Evolutionary conservation across 2,888 invertebrate genomes (phyloP), one percentile per base, ranked within the genome.

Genomic region (Isoperla grammatica): DNA sequence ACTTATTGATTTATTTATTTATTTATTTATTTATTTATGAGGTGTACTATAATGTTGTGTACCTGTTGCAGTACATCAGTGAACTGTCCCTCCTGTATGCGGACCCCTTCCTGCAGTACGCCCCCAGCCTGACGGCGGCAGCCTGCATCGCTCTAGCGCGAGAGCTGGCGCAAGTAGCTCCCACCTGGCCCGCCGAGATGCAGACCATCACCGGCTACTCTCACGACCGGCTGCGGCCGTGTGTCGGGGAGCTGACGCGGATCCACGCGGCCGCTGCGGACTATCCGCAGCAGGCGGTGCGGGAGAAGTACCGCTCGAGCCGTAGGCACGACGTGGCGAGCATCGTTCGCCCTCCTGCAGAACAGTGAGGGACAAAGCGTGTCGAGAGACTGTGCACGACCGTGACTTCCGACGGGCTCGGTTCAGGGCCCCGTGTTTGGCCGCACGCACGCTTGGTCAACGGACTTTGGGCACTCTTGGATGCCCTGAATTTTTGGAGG

Each of bases 51-150:
- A 29, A n/a, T 8, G 29, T 29, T 6, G 29, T 29, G 29, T 29
- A 29, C 29, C 13, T 69, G 69, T 73, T 75, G 8, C 73, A 93
- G 87, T 95, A 88, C 72, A 78, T 95, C 61, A 84, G 87, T 57
- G 95, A 95, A 76, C 74, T 95, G 65, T 85, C 92, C 8, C 77
- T 95, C 65, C 74, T 95, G 68, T 93, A 95, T 71, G 89, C 88
- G 2, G 94, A 95, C 69, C 88, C 88, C 0, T 95, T 87, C 73
- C 78, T 95, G 64, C 84, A 87, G 69, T 93, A 81, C 75, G 75
- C 86, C 65, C 92, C 95, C 20, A 95, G 95, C 2, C 73, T 86
- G 49, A 82, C 94, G 61, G 93, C 94, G 2, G 85, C 92, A 3
- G 81, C 88, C 23, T 82, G 93, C 0, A 76, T 95, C 39, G 91